These are phyloP conservation scores for Gymnothorax javanicus DNA, from an alignment of 2,797 vertebrate species.

Conservation along the genomic window DNA sequence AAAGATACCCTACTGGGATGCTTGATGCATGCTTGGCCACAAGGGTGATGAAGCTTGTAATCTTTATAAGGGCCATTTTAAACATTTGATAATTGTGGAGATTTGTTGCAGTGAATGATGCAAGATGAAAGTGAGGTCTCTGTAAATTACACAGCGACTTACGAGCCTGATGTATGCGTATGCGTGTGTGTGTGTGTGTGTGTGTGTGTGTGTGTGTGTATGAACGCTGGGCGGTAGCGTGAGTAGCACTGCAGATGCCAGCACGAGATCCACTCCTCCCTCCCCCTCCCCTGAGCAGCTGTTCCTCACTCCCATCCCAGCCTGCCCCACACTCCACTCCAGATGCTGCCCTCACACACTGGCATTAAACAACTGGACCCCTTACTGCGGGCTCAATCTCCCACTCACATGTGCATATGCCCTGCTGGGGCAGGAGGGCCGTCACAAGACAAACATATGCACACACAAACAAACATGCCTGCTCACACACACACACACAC, in stretches of 20 bases:
- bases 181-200: background rate
- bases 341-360: constrained; percentile 47
- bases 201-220: background rate
- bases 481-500: constrained; percentile 29
- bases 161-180: background rate
- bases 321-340: background rate
- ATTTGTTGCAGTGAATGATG: background rate
- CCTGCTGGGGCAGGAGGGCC: too few species aligned
- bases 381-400: background rate
- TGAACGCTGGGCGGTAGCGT: background rate
- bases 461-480: constrained; percentile 28
- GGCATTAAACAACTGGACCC: constrained; percentile 35
- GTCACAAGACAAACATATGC: constrained; percentile 26
- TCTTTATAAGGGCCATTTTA: background rate
- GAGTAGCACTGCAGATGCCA: background rate
- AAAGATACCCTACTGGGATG: background rate
- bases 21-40: background rate
- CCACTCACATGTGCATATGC: background rate
- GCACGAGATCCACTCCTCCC: constrained; percentile 3
- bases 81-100: background rate
- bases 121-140: background rate
- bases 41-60: background rate
- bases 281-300: constrained; percentile 25
- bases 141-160: background rate
- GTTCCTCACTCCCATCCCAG: constrained; percentile 27